phyloP scores from a whole-genome alignment of 2,797 vertebrate genomes.

The Parambassis ranga region DNA sequence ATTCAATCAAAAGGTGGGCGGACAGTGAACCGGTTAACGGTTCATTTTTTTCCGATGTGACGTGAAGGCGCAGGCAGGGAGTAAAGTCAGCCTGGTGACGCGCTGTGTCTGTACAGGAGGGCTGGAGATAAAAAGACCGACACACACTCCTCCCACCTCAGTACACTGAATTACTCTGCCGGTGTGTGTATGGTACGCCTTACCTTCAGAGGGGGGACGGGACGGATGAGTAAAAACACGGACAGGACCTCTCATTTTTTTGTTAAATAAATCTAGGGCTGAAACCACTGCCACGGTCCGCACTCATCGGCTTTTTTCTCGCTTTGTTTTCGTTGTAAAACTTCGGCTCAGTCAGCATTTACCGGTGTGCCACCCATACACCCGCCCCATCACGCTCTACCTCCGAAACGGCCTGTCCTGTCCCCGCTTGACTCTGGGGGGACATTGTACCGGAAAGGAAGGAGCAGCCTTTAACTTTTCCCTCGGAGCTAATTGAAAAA shows the following conservation, averaged over 20 bases:
- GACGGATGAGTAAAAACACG: neutral
- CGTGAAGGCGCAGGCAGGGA: slow-evolving; percentile 17
- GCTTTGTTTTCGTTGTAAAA: slow-evolving; percentile 47
- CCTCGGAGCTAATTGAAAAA: neutral
- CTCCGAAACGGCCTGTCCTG: slow-evolving; percentile 13
- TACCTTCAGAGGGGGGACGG: neutral
- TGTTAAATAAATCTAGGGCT: neutral
- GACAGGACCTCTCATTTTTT: neutral
- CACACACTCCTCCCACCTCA: slow-evolving; percentile 59
- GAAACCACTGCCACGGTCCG: neutral
- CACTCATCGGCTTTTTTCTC: neutral
- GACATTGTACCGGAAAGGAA: neutral
- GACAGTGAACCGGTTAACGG: fast-evolving
- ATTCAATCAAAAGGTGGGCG: neutral
- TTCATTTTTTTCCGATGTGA: neutral
- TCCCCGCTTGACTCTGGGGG: slow-evolving; percentile 11
- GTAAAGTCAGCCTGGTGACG: slow-evolving; percentile 51
- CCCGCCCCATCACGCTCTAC: too few species aligned
- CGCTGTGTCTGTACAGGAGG: slow-evolving; percentile 19
- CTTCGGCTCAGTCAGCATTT: slow-evolving; percentile 47
- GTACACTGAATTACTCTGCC: slow-evolving; percentile 18
- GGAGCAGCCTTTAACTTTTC: slow-evolving; percentile 21
- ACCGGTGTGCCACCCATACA: slow-evolving; percentile 6
- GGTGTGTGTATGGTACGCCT: neutral
- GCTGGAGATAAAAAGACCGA: slow-evolving; percentile 42